Evolutionary conservation across 2,888 invertebrate genomes (phyloP).

Genomic region (Pristionchus entomophagus): DNA sequence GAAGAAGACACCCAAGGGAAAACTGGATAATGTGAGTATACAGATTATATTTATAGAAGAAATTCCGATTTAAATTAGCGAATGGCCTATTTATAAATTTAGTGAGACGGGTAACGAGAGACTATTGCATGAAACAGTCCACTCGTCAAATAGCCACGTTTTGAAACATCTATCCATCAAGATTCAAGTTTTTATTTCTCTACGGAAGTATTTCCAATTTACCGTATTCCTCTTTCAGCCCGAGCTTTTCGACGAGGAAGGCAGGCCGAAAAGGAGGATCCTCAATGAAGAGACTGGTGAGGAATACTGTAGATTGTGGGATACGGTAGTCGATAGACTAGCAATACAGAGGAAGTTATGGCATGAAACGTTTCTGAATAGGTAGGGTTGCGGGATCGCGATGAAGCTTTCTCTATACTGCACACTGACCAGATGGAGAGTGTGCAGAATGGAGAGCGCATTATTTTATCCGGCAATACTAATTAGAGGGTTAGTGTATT

Average conservation of each 20-base stretch:
- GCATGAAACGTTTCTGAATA: no score
- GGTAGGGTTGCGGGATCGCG: no score
- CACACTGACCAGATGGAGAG: no score
- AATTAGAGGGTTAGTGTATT: no score
- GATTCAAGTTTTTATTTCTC: not conserved
- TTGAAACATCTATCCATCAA: no score
- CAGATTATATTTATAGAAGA: not conserved
- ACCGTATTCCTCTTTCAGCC: no score
- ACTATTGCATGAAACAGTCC: not conserved
- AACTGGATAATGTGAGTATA: slow-evolving; percentile 52
- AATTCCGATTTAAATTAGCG: not conserved
- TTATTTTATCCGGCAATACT: no score
- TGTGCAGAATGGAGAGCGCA: no score
- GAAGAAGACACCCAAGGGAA: slow-evolving; percentile 65
- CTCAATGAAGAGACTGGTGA: slow-evolving; percentile 54
- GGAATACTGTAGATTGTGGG: not conserved
- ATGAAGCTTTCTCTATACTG: no score
- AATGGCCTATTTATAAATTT: not conserved
- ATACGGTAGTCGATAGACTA: not conserved
- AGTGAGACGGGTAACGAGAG: not conserved
- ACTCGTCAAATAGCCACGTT: no score
- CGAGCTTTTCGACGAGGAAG: slow-evolving; percentile 49
- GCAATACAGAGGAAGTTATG: no score
- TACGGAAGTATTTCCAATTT: not conserved
- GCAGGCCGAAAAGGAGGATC: slow-evolving; percentile 49